Conservation (phyloP, 2,888 invertebrate species). For the Eubasilissa splendida region DNA sequence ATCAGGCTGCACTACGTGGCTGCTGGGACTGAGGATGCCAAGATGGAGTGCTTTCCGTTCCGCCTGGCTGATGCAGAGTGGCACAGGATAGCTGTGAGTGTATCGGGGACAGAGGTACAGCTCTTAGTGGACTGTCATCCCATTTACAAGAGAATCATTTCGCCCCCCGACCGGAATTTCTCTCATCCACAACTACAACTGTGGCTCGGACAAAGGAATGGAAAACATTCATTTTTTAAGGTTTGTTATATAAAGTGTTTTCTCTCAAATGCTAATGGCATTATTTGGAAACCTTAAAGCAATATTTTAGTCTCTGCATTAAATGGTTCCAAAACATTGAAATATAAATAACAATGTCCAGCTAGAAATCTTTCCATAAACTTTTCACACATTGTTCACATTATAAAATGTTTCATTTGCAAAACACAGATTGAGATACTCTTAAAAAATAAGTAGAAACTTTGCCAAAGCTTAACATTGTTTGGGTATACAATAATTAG, state of each 20-base stretch:
- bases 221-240: constrained; percentile 90
- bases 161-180: constrained; percentile 85
- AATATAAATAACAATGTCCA: too few species aligned
- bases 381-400: too few species aligned
- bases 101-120: constrained; percentile 88
- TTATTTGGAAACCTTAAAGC: too few species aligned
- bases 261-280: too few species aligned
- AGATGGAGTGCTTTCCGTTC: constrained; percentile 90
- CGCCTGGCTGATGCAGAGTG: constrained; percentile 89
- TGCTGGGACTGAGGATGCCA: constrained; percentile 76
- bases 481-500: too few species aligned
- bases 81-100: constrained; percentile 89
- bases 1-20: constrained; percentile 88
- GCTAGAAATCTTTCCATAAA: too few species aligned
- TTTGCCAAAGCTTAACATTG: too few species aligned
- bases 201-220: constrained; percentile 91
- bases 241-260: constrained; percentile 68
- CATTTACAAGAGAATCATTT: constrained; percentile 85
- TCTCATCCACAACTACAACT: constrained; percentile 82
- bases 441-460: too few species aligned
- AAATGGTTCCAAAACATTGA: too few species aligned
- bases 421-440: too few species aligned
- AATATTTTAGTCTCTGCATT: too few species aligned
- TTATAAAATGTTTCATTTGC: too few species aligned
- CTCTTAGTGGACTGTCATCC: constrained; percentile 90